Evolutionary conservation across 2,888 invertebrate genomes (phyloP).

Genomic region (Oeneis ivallda): DNA sequence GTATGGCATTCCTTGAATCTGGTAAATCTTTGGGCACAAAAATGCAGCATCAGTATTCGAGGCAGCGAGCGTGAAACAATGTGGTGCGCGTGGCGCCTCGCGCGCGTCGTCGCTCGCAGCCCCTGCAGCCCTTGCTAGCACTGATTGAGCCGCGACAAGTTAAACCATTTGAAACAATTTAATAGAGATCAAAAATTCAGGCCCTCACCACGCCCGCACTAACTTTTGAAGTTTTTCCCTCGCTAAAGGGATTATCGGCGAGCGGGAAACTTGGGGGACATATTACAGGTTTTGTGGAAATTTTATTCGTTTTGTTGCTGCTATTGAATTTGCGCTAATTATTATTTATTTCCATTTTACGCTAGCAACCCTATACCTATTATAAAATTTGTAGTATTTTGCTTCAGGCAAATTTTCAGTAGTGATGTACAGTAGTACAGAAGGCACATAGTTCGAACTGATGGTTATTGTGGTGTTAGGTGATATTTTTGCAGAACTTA

Average conservation of each 20-base stretch:
- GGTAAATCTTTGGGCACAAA: constrained; percentile 8
- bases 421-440: too few species aligned
- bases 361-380: neutral
- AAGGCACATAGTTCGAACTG: too few species aligned
- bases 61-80: constrained; percentile 63
- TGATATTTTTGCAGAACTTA: constrained; percentile 1
- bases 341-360: constrained; percentile 27
- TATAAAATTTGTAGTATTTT: too few species aligned
- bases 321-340: constrained; percentile 43
- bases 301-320: constrained; percentile 51
- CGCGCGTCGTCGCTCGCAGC: constrained; percentile 31
- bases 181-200: constrained; percentile 82
- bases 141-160: constrained; percentile 82
- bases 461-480: too few species aligned
- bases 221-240: constrained; percentile 82
- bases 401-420: too few species aligned
- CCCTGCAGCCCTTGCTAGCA: constrained; percentile 42
- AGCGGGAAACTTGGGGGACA: constrained; percentile 71
- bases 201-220: constrained; percentile 74
- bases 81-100: constrained; percentile 49
- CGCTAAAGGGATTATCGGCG: constrained; percentile 79
- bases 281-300: constrained; percentile 71
- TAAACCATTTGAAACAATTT: constrained; percentile 83
- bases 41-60: constrained; percentile 59
- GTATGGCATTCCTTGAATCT: neutral